Evolutionary conservation across 1,140 invertebrate genomes (phyloP).

Genomic region (Calliphora vicina): DNA sequence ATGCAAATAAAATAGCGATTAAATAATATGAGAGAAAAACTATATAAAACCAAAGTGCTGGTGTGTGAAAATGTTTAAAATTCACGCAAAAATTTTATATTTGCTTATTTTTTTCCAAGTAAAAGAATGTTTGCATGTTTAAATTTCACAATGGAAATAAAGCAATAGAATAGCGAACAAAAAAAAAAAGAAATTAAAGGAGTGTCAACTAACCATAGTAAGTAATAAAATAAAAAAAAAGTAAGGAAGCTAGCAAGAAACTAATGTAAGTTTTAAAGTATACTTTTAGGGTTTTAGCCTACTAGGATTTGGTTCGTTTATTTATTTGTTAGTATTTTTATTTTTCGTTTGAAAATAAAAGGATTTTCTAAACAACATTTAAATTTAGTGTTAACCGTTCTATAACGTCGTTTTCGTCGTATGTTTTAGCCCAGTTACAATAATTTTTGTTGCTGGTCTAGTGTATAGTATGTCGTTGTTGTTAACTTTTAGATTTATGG

Average conservation of each 20-base stretch:
- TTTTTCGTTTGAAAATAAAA: background rate
- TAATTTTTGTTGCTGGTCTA: background rate
- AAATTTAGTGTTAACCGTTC: background rate
- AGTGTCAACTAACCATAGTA: background rate
- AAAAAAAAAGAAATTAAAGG: background rate
- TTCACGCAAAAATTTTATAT: slow-evolving; percentile 8
- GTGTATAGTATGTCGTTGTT: slow-evolving; percentile 15
- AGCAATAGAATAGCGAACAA: background rate
- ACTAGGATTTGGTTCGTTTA: background rate
- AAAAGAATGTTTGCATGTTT: background rate
- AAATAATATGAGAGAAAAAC: background rate
- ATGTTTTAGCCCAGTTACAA: background rate
- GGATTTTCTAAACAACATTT: background rate
- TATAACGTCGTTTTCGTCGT: background rate
- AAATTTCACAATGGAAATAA: background rate
- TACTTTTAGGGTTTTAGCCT: background rate
- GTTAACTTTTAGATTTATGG: slow-evolving; percentile 25
- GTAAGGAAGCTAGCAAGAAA: background rate
- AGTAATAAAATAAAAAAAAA: background rate
- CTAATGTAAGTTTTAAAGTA: background rate
- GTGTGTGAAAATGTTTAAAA: slow-evolving; percentile 13
- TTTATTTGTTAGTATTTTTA: no score
- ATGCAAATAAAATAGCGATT: slow-evolving; percentile 6
- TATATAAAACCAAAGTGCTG: slow-evolving; percentile 9
- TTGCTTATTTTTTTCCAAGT: background rate